Evolutionary conservation across 53 echinoderm and acorn worm species (phyloP), one percentile per base, ranked within the genome.

Genomic region (Hippasteria phrygiana): DNA sequence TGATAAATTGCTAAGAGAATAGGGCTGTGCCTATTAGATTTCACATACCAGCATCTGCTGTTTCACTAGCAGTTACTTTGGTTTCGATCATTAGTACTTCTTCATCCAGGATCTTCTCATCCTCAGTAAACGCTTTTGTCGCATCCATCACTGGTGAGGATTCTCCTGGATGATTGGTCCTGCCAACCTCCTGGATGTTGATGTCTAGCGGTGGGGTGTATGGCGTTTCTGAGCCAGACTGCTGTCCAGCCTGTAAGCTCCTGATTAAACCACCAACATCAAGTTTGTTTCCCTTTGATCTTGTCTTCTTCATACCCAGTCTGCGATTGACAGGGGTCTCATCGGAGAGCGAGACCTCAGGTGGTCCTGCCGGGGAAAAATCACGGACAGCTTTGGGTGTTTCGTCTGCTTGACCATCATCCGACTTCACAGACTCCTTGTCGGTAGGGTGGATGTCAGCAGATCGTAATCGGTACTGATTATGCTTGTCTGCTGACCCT

Each of bases 161-260:
- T 5, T 13, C 67, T 26, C 26, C 14, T 1, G 0, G 67, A 34
- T 36, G 37, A 10, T 45, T 43, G 43, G 27, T 64, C 20, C 22
- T 35, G 35, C 39, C 56, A 3, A 43, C 63, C 16, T 63, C 12
- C 4, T 14, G 47, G 67, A 17, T 22, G 35, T 20, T 66, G 16
- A 1, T 16, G 18, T 22, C 70, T 29, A 20, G 20, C 8, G 22
- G 8, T 3, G 18, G 33, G 28, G 45, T 70, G 67, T 67, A 84
- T 4, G 48, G 46, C 6, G 70, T 29, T 55, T 69, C 84, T 10
- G 71, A 69, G 2, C 38, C 34, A 29, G 53, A 12, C 48, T 48
- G 20, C 40, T 67, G 33, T 35, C 35, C 48, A 20, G 84, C 84
- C 51, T 84, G 84, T 36, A 84, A 69, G 69, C 48, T 70, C 51